These are phyloP conservation scores for Zosterops japonicus DNA, from an alignment of 2,113 vertebrate species.

Conservation along the genomic window DNA sequence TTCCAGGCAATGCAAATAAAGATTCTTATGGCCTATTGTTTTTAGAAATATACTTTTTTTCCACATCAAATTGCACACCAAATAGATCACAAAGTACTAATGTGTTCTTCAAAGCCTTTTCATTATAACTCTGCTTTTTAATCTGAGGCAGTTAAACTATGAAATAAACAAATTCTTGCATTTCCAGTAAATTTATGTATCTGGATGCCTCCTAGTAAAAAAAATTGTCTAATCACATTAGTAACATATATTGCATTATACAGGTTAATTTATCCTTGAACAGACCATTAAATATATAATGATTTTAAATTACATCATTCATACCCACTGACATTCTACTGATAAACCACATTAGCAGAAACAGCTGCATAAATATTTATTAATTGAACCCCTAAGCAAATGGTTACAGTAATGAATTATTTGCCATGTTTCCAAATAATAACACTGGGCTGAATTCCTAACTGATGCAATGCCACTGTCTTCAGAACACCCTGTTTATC, in stretches of 20 bases:
- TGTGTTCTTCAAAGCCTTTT: background rate
- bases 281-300: background rate
- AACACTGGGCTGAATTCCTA: background rate
- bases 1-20: background rate
- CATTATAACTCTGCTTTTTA: background rate
- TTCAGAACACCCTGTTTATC: background rate
- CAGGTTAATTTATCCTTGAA: background rate
- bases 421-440: background rate
- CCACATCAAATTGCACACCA: background rate
- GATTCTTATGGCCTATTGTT: background rate
- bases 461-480: background rate
- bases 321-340: background rate
- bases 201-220: background rate
- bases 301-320: slow-evolving; percentile 2
- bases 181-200: background rate
- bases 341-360: slow-evolving; percentile 14
- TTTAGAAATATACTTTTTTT: background rate
- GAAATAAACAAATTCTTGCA: background rate
- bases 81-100: background rate
- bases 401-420: background rate
- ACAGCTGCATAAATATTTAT: slow-evolving; percentile 27
- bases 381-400: slow-evolving; percentile 7
- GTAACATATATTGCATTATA: background rate
- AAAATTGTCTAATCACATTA: background rate
- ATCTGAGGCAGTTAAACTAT: background rate